phyloP scores from a whole-genome alignment of 2,113 vertebrate genomes.

The Steatornis caripensis region DNA sequence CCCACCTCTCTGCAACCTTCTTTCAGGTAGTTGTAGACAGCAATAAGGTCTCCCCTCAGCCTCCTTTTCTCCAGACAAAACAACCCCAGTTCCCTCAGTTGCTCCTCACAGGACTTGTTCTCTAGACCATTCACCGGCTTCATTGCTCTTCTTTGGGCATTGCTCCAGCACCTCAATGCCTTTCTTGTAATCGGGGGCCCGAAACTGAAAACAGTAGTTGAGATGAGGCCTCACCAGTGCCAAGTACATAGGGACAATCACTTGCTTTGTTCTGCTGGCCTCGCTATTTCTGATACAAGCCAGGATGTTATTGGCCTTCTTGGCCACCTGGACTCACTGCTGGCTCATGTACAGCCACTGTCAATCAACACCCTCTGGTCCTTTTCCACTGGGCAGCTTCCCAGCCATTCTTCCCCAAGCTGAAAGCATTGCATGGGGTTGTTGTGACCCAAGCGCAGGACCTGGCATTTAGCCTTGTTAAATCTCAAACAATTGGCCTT shows the following conservation, averaged over 20 bases:
- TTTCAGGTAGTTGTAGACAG: not conserved
- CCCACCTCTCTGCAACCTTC: not conserved
- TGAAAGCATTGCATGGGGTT: not conserved
- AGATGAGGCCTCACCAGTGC: not conserved
- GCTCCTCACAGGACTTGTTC: not conserved
- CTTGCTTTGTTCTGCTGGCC: not conserved
- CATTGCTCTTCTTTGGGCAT: not conserved
- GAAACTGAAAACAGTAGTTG: not conserved
- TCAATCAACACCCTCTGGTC: accelerated
- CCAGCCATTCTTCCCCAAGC: not conserved
- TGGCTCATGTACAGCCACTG: accelerated
- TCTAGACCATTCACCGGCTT: not conserved
- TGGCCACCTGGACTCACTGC: not conserved
- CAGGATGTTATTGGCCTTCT: not conserved
- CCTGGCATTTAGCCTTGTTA: accelerated
- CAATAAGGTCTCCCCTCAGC: not conserved
- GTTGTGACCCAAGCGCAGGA: not conserved
- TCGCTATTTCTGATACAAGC: not conserved
- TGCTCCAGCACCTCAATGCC: not conserved
- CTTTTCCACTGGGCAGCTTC: not conserved
- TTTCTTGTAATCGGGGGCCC: not conserved
- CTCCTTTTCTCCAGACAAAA: not conserved
- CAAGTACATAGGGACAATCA: accelerated
- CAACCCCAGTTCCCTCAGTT: not conserved
- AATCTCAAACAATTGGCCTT: accelerated